Conservation (phyloP, 2,888 invertebrate species). For the Anagyrus pseudococci region DNA sequence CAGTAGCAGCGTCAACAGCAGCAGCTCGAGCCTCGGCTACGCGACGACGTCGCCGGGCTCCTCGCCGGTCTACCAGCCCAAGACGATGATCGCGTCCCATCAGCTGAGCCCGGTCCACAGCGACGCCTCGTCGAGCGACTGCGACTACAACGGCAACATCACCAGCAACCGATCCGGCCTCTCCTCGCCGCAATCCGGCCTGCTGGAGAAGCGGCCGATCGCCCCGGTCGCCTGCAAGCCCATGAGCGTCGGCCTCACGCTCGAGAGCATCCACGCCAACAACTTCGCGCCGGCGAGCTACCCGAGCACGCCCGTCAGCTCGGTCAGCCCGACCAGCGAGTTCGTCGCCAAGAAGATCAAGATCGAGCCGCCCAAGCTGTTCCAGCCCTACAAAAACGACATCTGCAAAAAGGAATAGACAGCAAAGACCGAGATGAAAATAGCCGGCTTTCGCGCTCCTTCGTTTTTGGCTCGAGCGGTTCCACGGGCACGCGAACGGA, state of each 20-base stretch:
- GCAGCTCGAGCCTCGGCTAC: conserved; percentile 51
- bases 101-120: conserved; percentile 54
- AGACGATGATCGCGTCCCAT: conserved; percentile 49
- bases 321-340: conserved; percentile 38
- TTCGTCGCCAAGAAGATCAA: conserved; percentile 50
- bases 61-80: conserved; percentile 47
- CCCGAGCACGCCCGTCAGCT: conserved; percentile 36
- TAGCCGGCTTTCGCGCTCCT: too few species aligned
- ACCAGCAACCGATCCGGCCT: neutral
- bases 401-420: conserved; percentile 52
- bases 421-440: too few species aligned
- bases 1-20: conserved; percentile 26
- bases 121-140: conserved; percentile 54
- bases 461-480: too few species aligned
- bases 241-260: too few species aligned
- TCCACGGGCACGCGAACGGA: too few species aligned
- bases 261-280: conserved; percentile 6
- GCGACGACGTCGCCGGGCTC: conserved; percentile 24
- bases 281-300: conserved; percentile 37
- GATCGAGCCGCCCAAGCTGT: conserved; percentile 69
- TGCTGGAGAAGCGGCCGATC: too few species aligned
- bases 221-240: too few species aligned
- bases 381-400: conserved; percentile 78
- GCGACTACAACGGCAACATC: conserved; percentile 46
- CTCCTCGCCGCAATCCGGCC: too few species aligned